phyloP scores from a whole-genome alignment of 2,113 vertebrate genomes.

The Sorex fumeus region DNA sequence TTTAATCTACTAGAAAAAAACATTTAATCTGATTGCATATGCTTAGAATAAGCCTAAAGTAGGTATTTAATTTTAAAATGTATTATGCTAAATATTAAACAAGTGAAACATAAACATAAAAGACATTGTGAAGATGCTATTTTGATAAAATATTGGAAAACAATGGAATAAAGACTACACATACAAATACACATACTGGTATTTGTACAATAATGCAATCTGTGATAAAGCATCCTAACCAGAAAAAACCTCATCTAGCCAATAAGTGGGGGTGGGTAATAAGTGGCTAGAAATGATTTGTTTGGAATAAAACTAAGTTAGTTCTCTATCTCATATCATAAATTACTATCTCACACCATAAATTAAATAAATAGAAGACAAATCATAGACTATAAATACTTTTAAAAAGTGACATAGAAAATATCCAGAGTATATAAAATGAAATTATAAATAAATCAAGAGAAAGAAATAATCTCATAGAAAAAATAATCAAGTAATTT shows the following conservation, averaged over 20 bases:
- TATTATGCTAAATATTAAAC: constrained; percentile 14
- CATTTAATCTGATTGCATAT: constrained; percentile 20
- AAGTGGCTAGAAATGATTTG: background rate
- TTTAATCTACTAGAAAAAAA: constrained; percentile 49
- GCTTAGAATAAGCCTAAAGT: constrained; percentile 20
- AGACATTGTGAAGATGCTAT: background rate
- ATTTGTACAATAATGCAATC: background rate
- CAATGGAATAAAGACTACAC: background rate
- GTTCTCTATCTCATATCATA: constrained; percentile 15
- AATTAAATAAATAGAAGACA: background rate
- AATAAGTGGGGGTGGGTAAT: background rate
- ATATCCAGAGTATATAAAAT: constrained; percentile 15
- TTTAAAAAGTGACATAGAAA: too few species aligned
- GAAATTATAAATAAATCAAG: background rate
- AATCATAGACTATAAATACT: background rate
- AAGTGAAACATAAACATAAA: background rate
- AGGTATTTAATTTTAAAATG: constrained; percentile 56
- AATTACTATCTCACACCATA: constrained; percentile 24
- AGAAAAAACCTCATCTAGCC: background rate
- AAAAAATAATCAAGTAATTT: constrained; percentile 49
- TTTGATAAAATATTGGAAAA: background rate
- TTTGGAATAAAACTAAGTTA: constrained; percentile 53
- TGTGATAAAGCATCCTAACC: background rate
- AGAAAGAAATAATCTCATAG: background rate
- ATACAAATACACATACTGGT: too few species aligned